phyloP scores from a whole-genome alignment of 2,888 invertebrate genomes.

The Mesorhabditis sp. region DNA sequence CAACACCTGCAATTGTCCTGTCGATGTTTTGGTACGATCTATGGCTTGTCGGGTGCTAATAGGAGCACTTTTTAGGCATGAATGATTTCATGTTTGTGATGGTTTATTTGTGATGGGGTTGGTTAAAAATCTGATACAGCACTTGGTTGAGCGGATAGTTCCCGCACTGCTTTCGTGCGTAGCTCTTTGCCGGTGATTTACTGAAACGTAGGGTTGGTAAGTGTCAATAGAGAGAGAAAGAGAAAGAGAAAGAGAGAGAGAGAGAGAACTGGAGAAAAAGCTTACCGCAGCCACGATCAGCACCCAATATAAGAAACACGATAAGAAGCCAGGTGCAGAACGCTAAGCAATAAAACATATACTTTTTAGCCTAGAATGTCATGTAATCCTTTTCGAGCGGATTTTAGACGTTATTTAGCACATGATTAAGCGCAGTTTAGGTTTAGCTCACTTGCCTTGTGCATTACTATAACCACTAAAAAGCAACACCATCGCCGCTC shows the following conservation, averaged over 20 bases:
- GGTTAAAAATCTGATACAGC: background rate
- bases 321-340: background rate
- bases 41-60: too few relatives aligned
- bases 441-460: background rate
- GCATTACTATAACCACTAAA: background rate
- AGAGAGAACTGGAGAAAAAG: background rate
- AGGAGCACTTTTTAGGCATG: too few relatives aligned
- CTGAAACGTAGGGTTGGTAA: background rate
- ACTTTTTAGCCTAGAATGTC: too few relatives aligned
- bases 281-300: background rate
- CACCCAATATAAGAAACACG: background rate
- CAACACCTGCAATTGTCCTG: too few relatives aligned
- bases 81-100: too few relatives aligned
- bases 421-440: background rate
- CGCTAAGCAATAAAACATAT: background rate
- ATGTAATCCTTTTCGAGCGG: too few relatives aligned
- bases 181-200: constrained; percentile 1
- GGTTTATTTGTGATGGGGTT: too few relatives aligned
- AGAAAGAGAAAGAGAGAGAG: too few relatives aligned
- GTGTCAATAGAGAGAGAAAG: too few relatives aligned
- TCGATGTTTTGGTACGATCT: too few relatives aligned
- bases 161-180: background rate
- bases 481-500: background rate
- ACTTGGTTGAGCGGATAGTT: background rate
- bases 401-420: background rate